phyloP scores from a whole-genome alignment of 2,888 invertebrate species.

The Eudemis profundana region DNA sequence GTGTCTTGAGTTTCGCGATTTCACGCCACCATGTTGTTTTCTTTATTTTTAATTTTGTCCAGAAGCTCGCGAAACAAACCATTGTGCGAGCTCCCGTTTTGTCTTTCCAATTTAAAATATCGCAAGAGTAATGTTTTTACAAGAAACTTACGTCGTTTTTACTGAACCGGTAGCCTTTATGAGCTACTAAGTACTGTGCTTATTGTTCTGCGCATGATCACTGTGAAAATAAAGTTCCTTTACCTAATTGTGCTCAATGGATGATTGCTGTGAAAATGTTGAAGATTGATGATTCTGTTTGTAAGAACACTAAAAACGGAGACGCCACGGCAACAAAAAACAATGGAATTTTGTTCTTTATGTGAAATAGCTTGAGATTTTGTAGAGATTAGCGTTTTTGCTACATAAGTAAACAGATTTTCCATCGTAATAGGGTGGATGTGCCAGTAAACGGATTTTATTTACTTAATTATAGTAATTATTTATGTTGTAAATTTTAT shows the following conservation, averaged over 20 bases:
- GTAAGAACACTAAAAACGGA: slow-evolving; percentile 5
- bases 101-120: slow-evolving; percentile 7
- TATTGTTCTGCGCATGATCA: slow-evolving; percentile 38
- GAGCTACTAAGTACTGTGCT: slow-evolving; percentile 52
- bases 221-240: slow-evolving; percentile 41
- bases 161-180: slow-evolving; percentile 14
- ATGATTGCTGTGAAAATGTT: slow-evolving; percentile 57
- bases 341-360: neutral
- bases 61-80: slow-evolving; percentile 57
- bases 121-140: neutral
- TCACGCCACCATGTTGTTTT: slow-evolving; percentile 61
- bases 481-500: too few species aligned
- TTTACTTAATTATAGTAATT: too few species aligned
- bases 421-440: too few species aligned
- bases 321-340: slow-evolving; percentile 7
- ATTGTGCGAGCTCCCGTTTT: slow-evolving; percentile 59
- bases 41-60: slow-evolving; percentile 59
- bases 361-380: neutral
- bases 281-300: slow-evolving; percentile 47
- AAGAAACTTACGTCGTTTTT: slow-evolving; percentile 21
- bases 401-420: too few species aligned
- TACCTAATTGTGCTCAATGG: slow-evolving; percentile 48
- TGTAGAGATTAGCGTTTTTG: too few species aligned
- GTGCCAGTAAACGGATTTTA: too few species aligned
- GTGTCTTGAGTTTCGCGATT: slow-evolving; percentile 76